These are phyloP conservation scores for Anseranas semipalmata DNA, from an alignment of 2,113 vertebrate genomes.

Conservation along the genomic window DNA sequence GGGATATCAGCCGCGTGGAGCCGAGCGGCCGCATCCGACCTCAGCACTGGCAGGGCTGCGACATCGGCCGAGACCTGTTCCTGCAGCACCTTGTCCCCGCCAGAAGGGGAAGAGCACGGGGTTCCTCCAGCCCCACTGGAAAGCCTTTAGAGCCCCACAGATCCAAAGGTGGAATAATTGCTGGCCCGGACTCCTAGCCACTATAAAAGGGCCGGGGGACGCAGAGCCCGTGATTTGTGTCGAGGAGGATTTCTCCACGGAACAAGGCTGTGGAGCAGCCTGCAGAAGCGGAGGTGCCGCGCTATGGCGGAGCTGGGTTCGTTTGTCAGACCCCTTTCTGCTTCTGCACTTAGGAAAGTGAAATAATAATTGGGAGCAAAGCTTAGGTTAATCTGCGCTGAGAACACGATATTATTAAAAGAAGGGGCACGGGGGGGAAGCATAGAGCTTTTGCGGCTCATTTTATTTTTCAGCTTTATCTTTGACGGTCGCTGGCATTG, in stretches of 20 bases:
- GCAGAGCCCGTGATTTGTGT: not conserved
- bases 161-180: not conserved
- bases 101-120: too few relatives aligned
- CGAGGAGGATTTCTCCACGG: not conserved
- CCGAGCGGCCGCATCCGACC: not conserved
- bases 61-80: conserved; percentile 4
- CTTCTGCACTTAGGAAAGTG: not conserved
- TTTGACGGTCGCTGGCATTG: not conserved
- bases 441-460: not conserved
- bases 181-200: not conserved
- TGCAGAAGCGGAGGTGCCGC: not conserved
- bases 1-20: not conserved
- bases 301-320: not conserved
- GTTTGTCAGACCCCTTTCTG: conserved; percentile 19
- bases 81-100: too few relatives aligned
- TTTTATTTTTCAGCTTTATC: conserved; percentile 5
- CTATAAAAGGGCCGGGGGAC: not conserved
- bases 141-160: not conserved
- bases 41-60: not conserved
- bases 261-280: too few relatives aligned
- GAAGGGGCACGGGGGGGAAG: not conserved
- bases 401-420: conserved; percentile 49
- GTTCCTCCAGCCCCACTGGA: not conserved
- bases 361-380: conserved; percentile 57
- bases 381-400: conserved; percentile 8